These are phyloP conservation scores for roundworm (Caenorhabditis elegans) DNA, from an alignment of 1,140 invertebrate genomes.

Conservation along the genomic window DNA sequence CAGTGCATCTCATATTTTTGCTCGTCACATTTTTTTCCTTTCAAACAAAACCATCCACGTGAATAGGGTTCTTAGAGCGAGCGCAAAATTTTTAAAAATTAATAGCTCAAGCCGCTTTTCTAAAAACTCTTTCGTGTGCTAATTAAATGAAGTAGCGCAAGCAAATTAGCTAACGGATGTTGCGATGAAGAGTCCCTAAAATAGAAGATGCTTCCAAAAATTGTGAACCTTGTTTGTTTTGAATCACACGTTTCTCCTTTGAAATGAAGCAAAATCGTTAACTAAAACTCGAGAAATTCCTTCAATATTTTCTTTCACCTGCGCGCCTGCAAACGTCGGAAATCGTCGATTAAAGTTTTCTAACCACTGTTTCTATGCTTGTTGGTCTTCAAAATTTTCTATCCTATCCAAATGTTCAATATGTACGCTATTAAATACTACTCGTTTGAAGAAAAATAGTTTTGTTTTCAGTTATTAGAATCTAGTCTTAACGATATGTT, in stretches of 20 bases:
- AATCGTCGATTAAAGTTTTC: constrained; percentile 14
- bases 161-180: constrained; percentile 1
- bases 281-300: neutral
- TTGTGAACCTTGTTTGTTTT: neutral
- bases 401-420: neutral
- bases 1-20: neutral
- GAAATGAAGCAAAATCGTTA: neutral
- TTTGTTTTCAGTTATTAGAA: too few relatives aligned
- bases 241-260: too few relatives aligned
- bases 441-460: too few relatives aligned
- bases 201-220: neutral
- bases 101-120: neutral
- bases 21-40: neutral
- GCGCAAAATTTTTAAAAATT: neutral
- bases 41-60: neutral
- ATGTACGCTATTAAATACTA: too few relatives aligned
- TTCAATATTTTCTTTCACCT: neutral
- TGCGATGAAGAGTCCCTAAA: neutral
- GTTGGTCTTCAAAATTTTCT: neutral
- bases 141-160: constrained; percentile 19
- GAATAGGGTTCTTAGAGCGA: neutral
- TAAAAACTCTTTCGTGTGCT: neutral
- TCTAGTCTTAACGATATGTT: too few relatives aligned
- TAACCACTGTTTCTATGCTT: constrained; percentile 4
- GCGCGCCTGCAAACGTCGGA: neutral